Evolutionary conservation across 2,113 vertebrate species (phyloP), one percentile per base, ranked within the genome.

Genomic region (Isurus oxyrinchus): DNA sequence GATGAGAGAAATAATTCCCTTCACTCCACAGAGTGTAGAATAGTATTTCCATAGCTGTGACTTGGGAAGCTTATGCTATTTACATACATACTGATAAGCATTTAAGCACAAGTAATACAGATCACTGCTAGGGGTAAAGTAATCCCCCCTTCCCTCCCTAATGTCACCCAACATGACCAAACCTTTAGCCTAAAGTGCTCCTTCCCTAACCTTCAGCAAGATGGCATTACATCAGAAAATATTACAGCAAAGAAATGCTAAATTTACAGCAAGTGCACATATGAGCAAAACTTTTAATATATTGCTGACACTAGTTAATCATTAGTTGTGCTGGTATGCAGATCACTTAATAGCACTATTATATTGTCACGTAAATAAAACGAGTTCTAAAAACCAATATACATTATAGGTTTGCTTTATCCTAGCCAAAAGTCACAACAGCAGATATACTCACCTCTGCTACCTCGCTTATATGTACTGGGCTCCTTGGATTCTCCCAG

Each of bases 401-500:
- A 3, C 63, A 66, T 25, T 63, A 23, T 23, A 19, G 35, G 5
- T 66, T 31, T 63, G 59, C 2, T 31, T 95, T 95, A 19, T 25
- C 21, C 6, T 67, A 67, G 3, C n/a, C n/a, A 67, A 14, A 95
- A 16, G 19, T 95, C 0, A 67, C 21, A 95, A 95, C 40, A 95
- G 63, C 8, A 44, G 25, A 96, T 96, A 96, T 27, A 98, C 98
- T 98, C 97, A 99, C 98, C 98, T 98, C 98, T 98, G 97, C 98
- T 98, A 96, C 98, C 98, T 97, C 98, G 98, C 97, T 98, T 98
- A 97, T 98, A 98, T 97, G 98, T 96, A 96, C 98, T 98, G 97
- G 98, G 98, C 96, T 99, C 98, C 97, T 98, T 98, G 96, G 98
- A 97, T 97, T 99, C 98, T 96, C 98, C 98, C 97, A 98, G 98